Conservation (phyloP, 2,888 invertebrate species). For the Rotaria macrura region DNA sequence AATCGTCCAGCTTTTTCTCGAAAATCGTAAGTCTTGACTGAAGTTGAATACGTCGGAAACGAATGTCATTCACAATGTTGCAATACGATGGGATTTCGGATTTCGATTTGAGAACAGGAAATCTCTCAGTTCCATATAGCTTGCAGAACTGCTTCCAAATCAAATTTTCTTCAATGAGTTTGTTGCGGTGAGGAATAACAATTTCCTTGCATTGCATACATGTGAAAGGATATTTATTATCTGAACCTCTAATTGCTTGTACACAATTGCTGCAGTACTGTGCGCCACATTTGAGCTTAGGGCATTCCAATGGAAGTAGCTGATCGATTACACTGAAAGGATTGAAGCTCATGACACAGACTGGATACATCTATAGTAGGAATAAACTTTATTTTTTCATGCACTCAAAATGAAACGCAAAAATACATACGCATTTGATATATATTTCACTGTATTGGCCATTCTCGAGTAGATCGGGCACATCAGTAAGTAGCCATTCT, state of each 20-base stretch:
- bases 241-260: background rate
- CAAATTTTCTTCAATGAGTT: background rate
- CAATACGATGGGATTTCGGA: background rate
- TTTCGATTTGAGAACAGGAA: background rate
- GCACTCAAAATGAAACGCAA: too few species aligned
- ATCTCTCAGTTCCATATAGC: background rate
- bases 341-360: background rate
- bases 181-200: background rate
- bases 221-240: background rate
- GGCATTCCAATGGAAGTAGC: background rate
- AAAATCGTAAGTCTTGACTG: background rate
- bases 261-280: background rate
- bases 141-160: background rate
- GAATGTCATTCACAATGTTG: background rate
- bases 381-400: too few species aligned
- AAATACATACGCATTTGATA: too few species aligned
- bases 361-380: background rate
- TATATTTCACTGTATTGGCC: too few species aligned
- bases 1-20: background rate
- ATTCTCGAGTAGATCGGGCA: too few species aligned
- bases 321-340: background rate
- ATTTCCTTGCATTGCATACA: background rate
- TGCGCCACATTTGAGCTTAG: background rate
- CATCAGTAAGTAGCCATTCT: too few species aligned
- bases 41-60: background rate